Conservation (phyloP, 2,888 invertebrate genomes). For the Melolontha melolontha region DNA sequence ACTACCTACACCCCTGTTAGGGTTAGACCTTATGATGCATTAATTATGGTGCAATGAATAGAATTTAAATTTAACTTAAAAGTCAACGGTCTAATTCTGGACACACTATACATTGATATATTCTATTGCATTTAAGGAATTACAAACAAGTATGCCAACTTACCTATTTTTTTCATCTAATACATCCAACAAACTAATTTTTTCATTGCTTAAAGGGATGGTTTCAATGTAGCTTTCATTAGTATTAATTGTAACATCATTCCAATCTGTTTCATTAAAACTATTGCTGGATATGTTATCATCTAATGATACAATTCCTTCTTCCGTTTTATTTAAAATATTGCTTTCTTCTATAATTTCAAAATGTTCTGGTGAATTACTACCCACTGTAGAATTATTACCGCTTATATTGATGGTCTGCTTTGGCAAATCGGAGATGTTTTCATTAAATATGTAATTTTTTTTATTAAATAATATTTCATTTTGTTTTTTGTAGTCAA, state of each 20-base stretch:
- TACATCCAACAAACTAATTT: conserved; percentile 25
- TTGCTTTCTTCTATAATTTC: conserved; percentile 70
- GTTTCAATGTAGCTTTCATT: conserved; percentile 38
- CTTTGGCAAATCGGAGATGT: conserved; percentile 26
- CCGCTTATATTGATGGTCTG: conserved; percentile 43
- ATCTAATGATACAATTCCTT: conserved; percentile 54
- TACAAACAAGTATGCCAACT: conserved; percentile 2
- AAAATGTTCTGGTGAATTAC: conserved; percentile 73
- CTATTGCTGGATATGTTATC: conserved; percentile 61
- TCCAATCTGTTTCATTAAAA: conserved; percentile 64
- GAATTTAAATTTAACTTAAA: no score
- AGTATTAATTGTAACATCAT: conserved; percentile 53
- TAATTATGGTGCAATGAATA: no score
- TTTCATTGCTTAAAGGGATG: conserved; percentile 20
- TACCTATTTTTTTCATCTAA: conserved; percentile 37
- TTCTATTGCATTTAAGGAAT: no score
- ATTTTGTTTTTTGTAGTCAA: conserved; percentile 59
- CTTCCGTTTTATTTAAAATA: conserved; percentile 50
- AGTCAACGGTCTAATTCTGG: no score
- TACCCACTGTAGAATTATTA: conserved; percentile 65
- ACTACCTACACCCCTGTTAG: no score
- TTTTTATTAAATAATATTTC: conserved; percentile 47
- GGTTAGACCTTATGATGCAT: no score
- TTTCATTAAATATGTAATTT: conserved; percentile 36
- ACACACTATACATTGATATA: no score